These are phyloP conservation scores for Nixonia krombeini DNA, from an alignment of 1,140 invertebrate genomes.

Conservation along the genomic window DNA sequence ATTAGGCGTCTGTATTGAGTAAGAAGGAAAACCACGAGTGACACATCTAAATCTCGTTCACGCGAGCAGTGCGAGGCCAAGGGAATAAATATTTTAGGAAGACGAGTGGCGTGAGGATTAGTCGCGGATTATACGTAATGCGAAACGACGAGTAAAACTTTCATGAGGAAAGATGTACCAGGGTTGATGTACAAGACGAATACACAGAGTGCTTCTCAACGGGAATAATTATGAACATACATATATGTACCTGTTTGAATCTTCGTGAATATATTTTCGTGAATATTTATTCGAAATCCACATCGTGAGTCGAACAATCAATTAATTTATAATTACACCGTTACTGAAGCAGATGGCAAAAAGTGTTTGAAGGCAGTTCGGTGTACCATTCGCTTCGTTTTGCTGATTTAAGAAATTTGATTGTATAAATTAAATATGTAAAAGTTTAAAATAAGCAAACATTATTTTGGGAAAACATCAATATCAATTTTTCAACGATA, in stretches of 20 bases:
- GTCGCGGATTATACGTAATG: constrained; percentile 47
- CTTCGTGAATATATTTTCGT: constrained; percentile 37
- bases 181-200: constrained; percentile 41
- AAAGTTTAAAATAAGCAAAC: no score
- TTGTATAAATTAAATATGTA: no score
- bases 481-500: no score
- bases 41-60: constrained; percentile 47
- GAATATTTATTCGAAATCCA: constrained; percentile 11
- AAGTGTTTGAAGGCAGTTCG: no score
- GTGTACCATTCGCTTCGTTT: no score
- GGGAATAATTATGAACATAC: constrained; percentile 30
- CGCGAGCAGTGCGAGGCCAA: constrained; percentile 23
- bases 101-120: constrained; percentile 41
- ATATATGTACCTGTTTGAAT: constrained; percentile 16
- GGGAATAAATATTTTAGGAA: constrained; percentile 52
- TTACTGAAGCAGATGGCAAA: no score
- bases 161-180: constrained; percentile 44
- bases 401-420: no score
- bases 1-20: constrained; percentile 13
- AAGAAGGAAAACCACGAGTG: constrained; percentile 19
- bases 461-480: no score
- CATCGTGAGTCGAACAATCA: constrained; percentile 11
- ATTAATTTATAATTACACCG: constrained; percentile 15
- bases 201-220: constrained; percentile 26
- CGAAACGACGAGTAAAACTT: constrained; percentile 51